A percentile compares a stretch with the other conserved stretches of the same genome.
Evolutionary conservation across 2,797 vertebrate genomes (phyloP).

Genomic region (Myiotriccus ornatus): DNA sequence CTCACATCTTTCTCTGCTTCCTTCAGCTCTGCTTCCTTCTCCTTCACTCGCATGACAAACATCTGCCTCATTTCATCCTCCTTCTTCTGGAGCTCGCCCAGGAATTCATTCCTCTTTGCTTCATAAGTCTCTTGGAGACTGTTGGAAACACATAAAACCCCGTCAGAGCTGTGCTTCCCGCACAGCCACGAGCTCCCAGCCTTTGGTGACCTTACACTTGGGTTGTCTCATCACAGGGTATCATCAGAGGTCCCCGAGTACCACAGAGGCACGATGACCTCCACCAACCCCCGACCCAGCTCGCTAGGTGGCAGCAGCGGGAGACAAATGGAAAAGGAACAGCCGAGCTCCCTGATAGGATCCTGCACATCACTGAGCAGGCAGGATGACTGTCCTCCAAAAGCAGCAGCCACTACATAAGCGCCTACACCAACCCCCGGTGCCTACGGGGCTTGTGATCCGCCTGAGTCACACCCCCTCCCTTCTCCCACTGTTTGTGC

Average conservation of each 20-base stretch:
- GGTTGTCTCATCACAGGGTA: rapidly evolving
- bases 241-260: rapidly evolving
- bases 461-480: neutral
- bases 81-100: constrained; percentile 83
- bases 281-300: rapidly evolving
- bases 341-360: rapidly evolving
- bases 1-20: constrained; percentile 84
- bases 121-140: constrained; percentile 84
- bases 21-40: constrained; percentile 83
- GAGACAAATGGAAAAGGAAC: neutral
- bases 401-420: rapidly evolving
- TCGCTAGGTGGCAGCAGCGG: neutral
- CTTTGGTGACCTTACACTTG: neutral
- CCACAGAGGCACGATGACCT: rapidly evolving
- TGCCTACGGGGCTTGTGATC: neutral
- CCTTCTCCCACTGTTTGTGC: neutral
- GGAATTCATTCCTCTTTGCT: constrained; percentile 83
- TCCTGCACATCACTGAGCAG: neutral
- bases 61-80: constrained; percentile 86
- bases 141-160: neutral
- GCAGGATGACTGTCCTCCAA: neutral
- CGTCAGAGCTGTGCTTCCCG: neutral
- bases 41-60: constrained; percentile 85
- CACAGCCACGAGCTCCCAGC: neutral
- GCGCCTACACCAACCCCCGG: neutral